These are phyloP conservation scores for Coelogynopora nodosa DNA, from an alignment of 2,888 invertebrate genomes.

Conservation along the genomic window DNA sequence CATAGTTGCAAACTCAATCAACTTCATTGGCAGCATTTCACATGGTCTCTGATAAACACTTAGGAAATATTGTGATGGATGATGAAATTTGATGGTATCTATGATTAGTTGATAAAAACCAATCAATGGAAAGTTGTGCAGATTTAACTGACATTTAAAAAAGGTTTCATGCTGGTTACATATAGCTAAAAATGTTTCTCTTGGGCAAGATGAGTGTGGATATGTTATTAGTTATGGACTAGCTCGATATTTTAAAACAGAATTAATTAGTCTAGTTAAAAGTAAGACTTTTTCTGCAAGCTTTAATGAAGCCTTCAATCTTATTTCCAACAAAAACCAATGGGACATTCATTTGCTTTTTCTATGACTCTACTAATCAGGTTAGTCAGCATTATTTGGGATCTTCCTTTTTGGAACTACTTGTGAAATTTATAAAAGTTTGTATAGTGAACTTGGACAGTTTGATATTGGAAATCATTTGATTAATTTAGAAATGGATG, in stretches of 20 bases:
- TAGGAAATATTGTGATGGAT: too few species aligned
- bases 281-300: background rate
- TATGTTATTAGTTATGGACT: background rate
- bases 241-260: too few species aligned
- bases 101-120: too few species aligned
- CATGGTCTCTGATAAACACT: too few species aligned
- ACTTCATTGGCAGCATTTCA: too few species aligned
- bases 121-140: too few species aligned
- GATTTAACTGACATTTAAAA: too few species aligned
- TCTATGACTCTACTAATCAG: too few species aligned
- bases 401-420: background rate
- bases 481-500: background rate
- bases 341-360: too few species aligned
- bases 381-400: background rate
- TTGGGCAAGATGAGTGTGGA: background rate
- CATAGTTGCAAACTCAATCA: too few species aligned
- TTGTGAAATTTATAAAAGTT: background rate
- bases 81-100: too few species aligned
- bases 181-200: background rate
- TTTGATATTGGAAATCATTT: background rate
- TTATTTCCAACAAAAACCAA: background rate
- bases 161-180: background rate
- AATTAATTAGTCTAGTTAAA: background rate
- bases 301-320: background rate
- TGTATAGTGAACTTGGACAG: background rate